These are phyloP conservation scores for Diarsia dahlii DNA, from an alignment of 2,888 invertebrate species.

Conservation along the genomic window DNA sequence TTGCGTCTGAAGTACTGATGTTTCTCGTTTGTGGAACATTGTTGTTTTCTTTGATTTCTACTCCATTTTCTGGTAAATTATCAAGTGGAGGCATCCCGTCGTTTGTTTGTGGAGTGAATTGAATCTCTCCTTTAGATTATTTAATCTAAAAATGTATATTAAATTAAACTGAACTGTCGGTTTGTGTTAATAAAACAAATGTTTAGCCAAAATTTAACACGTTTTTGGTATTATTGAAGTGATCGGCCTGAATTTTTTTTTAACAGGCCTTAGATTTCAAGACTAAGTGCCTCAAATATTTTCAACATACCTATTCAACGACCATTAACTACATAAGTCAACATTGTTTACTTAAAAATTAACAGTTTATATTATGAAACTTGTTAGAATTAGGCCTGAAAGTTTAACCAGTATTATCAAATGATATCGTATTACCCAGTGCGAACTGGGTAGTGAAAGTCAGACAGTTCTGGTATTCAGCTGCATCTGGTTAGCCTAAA, in stretches of 20 bases:
- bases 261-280: neutral
- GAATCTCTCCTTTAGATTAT: constrained; percentile 72
- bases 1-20: constrained; percentile 40
- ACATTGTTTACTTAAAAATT: neutral
- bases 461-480: too few species aligned
- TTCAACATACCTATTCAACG: neutral
- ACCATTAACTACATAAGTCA: neutral
- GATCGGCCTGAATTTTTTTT: neutral
- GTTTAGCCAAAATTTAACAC: too few species aligned
- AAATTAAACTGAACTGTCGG: constrained; percentile 27
- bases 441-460: too few species aligned
- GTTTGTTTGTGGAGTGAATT: constrained; percentile 78
- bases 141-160: constrained; percentile 77
- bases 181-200: too few species aligned
- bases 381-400: too few species aligned
- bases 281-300: neutral
- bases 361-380: neutral
- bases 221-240: too few species aligned
- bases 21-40: constrained; percentile 38
- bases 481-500: too few species aligned
- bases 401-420: too few species aligned
- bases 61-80: constrained; percentile 67
- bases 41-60: constrained; percentile 57
- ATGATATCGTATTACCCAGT: too few species aligned
- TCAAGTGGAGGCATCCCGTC: constrained; percentile 67